Conservation (phyloP, 2,797 vertebrate species). For the Crocidura indochinensis region DNA sequence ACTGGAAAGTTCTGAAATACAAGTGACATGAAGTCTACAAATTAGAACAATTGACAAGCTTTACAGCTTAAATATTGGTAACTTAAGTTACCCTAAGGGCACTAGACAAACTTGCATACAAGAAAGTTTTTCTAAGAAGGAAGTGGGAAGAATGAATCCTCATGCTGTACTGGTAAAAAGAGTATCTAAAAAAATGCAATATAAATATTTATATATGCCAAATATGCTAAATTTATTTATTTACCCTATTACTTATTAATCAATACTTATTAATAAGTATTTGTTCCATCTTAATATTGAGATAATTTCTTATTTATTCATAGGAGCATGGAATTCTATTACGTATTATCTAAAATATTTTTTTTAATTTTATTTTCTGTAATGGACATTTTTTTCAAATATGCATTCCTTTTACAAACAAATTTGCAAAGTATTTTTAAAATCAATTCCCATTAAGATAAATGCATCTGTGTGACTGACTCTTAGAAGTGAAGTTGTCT, state of each 20-base stretch:
- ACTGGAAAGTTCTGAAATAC: slow-evolving; percentile 21
- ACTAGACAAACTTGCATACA: neutral
- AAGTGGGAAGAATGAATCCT: neutral
- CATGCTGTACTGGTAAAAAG: neutral
- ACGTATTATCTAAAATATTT: neutral
- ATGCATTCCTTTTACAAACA: slow-evolving; percentile 8
- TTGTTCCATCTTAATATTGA: neutral
- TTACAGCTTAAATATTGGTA: slow-evolving; percentile 22
- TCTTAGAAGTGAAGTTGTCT: neutral
- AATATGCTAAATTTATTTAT: too few relatives aligned
- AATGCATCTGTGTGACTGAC: neutral
- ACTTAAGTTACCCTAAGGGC: neutral
- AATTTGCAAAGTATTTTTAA: neutral
- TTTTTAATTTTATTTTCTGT: neutral
- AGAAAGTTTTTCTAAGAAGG: neutral
- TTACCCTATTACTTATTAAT: neutral
- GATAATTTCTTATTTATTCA: neutral
- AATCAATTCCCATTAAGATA: neutral
- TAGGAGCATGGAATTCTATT: neutral
- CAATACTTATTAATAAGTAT: neutral
- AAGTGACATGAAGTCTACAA: neutral
- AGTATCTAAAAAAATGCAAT: neutral
- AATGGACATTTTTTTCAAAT: neutral
- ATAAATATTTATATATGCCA: too few relatives aligned
- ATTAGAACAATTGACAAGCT: neutral